Conservation (phyloP, 2,113 vertebrate genomes). For the Camelus dromedarius region DNA sequence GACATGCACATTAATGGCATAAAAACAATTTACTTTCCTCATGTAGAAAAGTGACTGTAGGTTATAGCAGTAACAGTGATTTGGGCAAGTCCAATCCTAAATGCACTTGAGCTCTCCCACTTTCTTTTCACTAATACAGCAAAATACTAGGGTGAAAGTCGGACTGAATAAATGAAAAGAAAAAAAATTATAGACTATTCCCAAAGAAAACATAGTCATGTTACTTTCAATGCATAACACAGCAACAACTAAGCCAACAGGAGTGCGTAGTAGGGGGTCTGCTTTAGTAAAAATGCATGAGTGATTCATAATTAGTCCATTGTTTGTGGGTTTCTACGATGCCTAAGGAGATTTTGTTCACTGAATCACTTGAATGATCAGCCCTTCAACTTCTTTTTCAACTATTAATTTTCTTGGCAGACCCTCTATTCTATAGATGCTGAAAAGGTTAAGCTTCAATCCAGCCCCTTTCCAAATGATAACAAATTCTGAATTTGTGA, state of each 20-base stretch:
- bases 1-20: slow-evolving; percentile 19
- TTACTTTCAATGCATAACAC: not conserved
- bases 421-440: not conserved
- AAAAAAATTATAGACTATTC: slow-evolving; percentile 33
- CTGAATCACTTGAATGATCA: slow-evolving; percentile 5
- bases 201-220: slow-evolving; percentile 16
- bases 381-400: slow-evolving; percentile 24
- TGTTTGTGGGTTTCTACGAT: slow-evolving; percentile 44
- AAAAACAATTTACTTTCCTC: slow-evolving; percentile 25
- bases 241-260: slow-evolving; percentile 6
- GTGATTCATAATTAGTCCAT: slow-evolving; percentile 37
- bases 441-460: slow-evolving; percentile 58
- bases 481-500: slow-evolving; percentile 41
- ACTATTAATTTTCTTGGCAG: slow-evolving; percentile 29
- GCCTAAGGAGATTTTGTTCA: slow-evolving; percentile 27
- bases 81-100: not conserved
- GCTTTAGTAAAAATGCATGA: slow-evolving; percentile 29
- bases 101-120: slow-evolving; percentile 26
- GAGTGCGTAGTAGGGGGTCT: not conserved
- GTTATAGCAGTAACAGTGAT: slow-evolving; percentile 2
- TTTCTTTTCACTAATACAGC: slow-evolving; percentile 10
- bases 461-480: not conserved
- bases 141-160: not conserved
- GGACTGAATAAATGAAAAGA: not conserved
- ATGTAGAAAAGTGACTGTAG: not conserved